These are phyloP conservation scores for Gadus macrocephalus DNA, from an alignment of 2,113 vertebrate species.

Conservation along the genomic window DNA sequence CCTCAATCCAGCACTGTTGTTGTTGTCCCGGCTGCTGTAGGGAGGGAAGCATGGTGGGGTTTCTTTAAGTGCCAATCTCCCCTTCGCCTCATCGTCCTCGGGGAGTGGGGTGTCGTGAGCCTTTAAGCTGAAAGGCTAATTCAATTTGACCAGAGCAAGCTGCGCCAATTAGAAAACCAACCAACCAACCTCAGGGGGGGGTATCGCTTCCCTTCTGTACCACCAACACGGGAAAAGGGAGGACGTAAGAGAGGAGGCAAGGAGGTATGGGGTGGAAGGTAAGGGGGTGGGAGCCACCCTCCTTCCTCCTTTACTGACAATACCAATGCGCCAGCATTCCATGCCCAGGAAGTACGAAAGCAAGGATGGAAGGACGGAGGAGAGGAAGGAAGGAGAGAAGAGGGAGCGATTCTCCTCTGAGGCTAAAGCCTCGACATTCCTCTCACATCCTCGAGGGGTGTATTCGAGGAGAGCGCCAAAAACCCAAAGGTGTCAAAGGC, in stretches of 20 bases:
- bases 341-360: constrained; percentile 24
- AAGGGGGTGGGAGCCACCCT: too few relatives aligned
- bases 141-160: constrained; percentile 48
- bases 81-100: background rate
- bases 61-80: constrained; percentile 10
- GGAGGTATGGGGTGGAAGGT: too few relatives aligned
- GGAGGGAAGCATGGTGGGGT: background rate
- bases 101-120: constrained; percentile 20
- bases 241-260: too few relatives aligned
- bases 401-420: constrained; percentile 1
- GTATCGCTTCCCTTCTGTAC: constrained; percentile 43
- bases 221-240: constrained; percentile 29
- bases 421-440: background rate
- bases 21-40: too few relatives aligned
- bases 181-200: constrained; percentile 26
- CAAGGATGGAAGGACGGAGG: constrained; percentile 36
- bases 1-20: too few relatives aligned
- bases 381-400: constrained; percentile 20
- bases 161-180: constrained; percentile 56
- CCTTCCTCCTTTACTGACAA: constrained; percentile 42
- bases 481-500: background rate
- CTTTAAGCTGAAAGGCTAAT: constrained; percentile 45
- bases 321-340: constrained; percentile 44
- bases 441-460: background rate
- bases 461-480: background rate